Percentiles rank a stretch among this genome's conserved stretches.
These are phyloP conservation scores for Eidolon helvum DNA, from an alignment of 2,113 vertebrate species.

Conservation along the genomic window DNA sequence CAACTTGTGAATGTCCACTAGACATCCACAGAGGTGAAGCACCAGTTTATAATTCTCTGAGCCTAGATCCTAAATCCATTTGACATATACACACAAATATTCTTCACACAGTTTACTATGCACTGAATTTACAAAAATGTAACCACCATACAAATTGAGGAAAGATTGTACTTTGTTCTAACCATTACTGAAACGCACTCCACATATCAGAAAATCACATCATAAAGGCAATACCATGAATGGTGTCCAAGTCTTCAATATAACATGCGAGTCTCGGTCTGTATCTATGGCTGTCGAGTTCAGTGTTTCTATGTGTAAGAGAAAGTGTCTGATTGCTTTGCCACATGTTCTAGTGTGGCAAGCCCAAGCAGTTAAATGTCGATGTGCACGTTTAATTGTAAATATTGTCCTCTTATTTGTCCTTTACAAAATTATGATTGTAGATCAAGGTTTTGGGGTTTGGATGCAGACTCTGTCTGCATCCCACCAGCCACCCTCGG, in stretches of 20 bases:
- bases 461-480: not conserved
- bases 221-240: rapidly evolving
- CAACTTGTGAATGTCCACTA: too few relatives aligned
- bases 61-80: not conserved
- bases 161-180: not conserved
- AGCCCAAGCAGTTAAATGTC: not conserved
- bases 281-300: not conserved
- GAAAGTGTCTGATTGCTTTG: not conserved
- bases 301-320: not conserved
- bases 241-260: rapidly evolving
- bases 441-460: not conserved
- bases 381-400: not conserved
- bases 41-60: not conserved
- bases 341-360: not conserved
- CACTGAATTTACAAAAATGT: not conserved
- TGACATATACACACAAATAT: rapidly evolving
- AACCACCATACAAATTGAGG: rapidly evolving
- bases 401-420: not conserved
- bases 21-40: not conserved
- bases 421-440: not conserved
- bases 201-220: rapidly evolving
- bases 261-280: rapidly evolving
- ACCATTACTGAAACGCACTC: not conserved
- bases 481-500: rapidly evolving
- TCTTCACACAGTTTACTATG: rapidly evolving